phyloP scores from a whole-genome alignment of 2,797 vertebrate genomes.

The Aselliscus stoliczkanus region DNA sequence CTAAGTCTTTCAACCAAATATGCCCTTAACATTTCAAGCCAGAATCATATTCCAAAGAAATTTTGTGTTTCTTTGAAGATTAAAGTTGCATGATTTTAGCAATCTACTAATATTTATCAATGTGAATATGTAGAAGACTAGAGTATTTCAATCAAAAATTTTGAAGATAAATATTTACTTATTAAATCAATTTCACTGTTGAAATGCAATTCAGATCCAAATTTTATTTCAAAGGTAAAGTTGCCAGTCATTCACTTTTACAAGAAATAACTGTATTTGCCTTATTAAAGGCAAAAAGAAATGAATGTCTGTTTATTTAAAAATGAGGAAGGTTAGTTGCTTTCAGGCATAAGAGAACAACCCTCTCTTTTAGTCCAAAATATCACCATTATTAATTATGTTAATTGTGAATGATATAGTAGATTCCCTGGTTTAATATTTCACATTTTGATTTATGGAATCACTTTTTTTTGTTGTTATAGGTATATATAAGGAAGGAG shows the following conservation, averaged over 20 bases:
- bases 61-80: constrained; percentile 38
- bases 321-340: not conserved
- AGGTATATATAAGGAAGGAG: not conserved
- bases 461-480: not conserved
- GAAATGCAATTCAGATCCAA: constrained; percentile 41
- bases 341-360: not conserved
- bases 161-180: constrained; percentile 29
- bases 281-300: constrained; percentile 21
- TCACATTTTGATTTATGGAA: not conserved
- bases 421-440: not conserved
- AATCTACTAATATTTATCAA: not conserved
- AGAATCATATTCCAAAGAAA: constrained; percentile 34
- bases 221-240: constrained; percentile 41
- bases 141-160: not conserved
- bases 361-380: not conserved
- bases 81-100: constrained; percentile 30
- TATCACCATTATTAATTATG: not conserved
- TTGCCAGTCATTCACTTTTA: not conserved
- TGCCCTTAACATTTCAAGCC: constrained; percentile 36
- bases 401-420: not conserved
- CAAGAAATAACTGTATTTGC: not conserved
- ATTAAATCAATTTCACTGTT: constrained; percentile 40
- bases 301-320: not conserved
- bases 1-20: constrained; percentile 40
- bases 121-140: not conserved